These are phyloP conservation scores for Zele albiditarsus DNA, from an alignment of 2,888 invertebrate species.

Conservation along the genomic window DNA sequence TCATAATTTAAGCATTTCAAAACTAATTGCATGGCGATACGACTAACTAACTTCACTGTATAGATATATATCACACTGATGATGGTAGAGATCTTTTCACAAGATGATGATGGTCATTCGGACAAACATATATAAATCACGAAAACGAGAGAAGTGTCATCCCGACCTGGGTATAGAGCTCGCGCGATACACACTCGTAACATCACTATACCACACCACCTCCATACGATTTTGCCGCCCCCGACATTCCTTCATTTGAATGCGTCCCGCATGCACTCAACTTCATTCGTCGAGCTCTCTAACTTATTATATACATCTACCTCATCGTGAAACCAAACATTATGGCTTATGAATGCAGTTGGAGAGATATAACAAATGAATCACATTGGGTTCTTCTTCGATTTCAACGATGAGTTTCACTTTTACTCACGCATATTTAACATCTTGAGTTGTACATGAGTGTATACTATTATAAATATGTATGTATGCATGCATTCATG, in stretches of 20 bases:
- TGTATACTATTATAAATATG: not conserved
- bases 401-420: slow-evolving; percentile 47
- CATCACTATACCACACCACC: slow-evolving; percentile 44
- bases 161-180: slow-evolving; percentile 44
- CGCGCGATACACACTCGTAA: not conserved
- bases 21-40: not conserved
- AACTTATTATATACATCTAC: slow-evolving; percentile 27
- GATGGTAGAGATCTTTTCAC: not conserved
- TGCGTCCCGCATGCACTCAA: slow-evolving; percentile 59
- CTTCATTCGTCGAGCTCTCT: slow-evolving; percentile 42
- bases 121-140: slow-evolving; percentile 68
- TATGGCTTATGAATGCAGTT: slow-evolving; percentile 44
- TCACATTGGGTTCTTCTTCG: slow-evolving; percentile 45
- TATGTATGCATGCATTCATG: not conserved
- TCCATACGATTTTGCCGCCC: slow-evolving; percentile 56
- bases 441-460: not conserved
- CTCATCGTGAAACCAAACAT: slow-evolving; percentile 56
- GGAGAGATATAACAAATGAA: slow-evolving; percentile 51
- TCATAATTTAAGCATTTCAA: not conserved
- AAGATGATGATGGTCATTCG: slow-evolving; percentile 68
- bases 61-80: not conserved
- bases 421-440: slow-evolving; percentile 36
- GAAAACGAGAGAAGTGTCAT: slow-evolving; percentile 66
- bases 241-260: slow-evolving; percentile 67
- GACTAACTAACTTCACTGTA: not conserved